These are phyloP conservation scores for Lasioglossum baleicum DNA, from an alignment of 1,140 invertebrate species.

Conservation along the genomic window DNA sequence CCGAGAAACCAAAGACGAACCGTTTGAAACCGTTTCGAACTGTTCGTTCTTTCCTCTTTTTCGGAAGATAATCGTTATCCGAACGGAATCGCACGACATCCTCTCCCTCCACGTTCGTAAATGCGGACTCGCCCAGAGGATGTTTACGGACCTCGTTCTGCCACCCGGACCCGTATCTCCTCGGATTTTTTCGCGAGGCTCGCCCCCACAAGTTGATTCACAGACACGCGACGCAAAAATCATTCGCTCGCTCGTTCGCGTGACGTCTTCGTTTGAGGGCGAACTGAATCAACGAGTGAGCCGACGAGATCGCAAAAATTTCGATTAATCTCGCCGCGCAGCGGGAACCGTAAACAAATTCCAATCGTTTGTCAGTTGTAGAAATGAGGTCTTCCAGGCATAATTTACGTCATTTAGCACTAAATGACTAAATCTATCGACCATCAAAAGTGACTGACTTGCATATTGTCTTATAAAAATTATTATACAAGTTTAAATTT, in stretches of 20 bases:
- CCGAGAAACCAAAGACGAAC: neutral
- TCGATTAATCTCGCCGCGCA: no score
- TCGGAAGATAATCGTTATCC: constrained; percentile 35
- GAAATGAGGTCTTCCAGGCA: no score
- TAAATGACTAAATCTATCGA: no score
- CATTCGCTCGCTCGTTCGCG: neutral
- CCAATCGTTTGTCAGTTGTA: no score
- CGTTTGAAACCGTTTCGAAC: no score
- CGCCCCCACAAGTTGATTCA: constrained; percentile 49
- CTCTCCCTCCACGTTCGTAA: constrained; percentile 18
- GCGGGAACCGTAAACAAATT: neutral
- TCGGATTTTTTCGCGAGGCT: constrained; percentile 26
- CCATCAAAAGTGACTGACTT: no score
- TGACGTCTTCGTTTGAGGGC: neutral
- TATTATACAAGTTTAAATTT: no score
- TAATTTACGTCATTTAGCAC: no score
- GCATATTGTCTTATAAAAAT: no score
- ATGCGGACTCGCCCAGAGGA: constrained; percentile 27
- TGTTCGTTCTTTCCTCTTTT: no score
- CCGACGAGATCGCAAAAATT: no score
- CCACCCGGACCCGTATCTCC: constrained; percentile 38
- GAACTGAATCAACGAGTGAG: no score
- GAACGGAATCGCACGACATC: constrained; percentile 25
- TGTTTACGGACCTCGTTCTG: constrained; percentile 51
- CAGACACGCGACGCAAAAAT: neutral